Evolutionary conservation across 2,888 invertebrate genomes (phyloP).

Genomic region (Drosophila nr. perissopoda): DNA sequence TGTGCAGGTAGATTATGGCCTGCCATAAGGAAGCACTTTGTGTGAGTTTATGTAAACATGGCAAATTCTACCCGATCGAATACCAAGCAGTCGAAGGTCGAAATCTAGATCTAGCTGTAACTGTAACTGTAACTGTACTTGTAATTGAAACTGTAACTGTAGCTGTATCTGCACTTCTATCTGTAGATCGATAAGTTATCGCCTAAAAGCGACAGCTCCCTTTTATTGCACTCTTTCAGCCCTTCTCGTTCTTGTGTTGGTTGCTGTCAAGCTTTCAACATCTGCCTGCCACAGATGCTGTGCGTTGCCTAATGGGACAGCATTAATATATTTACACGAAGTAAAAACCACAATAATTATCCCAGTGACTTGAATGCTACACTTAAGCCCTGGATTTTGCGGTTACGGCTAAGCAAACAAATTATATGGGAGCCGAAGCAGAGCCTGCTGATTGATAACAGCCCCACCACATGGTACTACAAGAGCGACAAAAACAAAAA

Average conservation of each 20-base stretch:
- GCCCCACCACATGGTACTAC: constrained; percentile 42
- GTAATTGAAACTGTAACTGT: background rate
- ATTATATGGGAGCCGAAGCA: constrained; percentile 1
- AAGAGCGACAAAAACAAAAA: constrained; percentile 16
- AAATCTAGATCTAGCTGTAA: background rate
- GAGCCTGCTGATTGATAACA: constrained; percentile 48
- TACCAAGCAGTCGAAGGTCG: constrained; percentile 37
- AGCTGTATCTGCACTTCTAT: constrained; percentile 3
- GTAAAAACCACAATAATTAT: constrained; percentile 23
- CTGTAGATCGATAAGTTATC: constrained; percentile 30
- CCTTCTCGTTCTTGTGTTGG: background rate
- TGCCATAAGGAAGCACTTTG: constrained; percentile 69
- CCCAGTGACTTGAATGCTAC: constrained; percentile 31
- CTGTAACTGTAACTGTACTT: background rate
- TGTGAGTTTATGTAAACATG: constrained; percentile 69
- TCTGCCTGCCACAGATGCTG: constrained; percentile 45
- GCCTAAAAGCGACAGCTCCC: background rate
- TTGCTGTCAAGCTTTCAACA: constrained; percentile 30
- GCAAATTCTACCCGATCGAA: constrained; percentile 40
- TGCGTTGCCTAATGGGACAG: constrained; percentile 39
- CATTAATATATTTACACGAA: constrained; percentile 4
- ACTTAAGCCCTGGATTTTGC: constrained; percentile 47
- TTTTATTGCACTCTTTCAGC: background rate
- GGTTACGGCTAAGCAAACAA: constrained; percentile 27
- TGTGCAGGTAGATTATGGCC: constrained; percentile 65